These are phyloP conservation scores for Psephotus haematonotus DNA, from an alignment of 2,113 vertebrate species.

Conservation along the genomic window DNA sequence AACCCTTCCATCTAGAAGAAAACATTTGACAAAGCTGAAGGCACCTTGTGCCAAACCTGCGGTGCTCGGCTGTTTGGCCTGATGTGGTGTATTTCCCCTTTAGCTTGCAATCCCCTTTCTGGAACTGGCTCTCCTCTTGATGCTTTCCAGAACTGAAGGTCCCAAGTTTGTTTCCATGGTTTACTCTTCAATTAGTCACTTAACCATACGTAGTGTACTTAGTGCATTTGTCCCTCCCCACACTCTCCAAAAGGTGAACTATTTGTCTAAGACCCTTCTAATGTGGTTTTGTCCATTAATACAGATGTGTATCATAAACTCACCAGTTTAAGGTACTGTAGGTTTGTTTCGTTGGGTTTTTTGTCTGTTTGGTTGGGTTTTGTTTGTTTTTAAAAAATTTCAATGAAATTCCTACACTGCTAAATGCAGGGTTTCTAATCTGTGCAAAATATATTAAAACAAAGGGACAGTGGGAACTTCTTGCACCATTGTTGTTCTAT, in stretches of 20 bases:
- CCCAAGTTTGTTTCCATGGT: not conserved
- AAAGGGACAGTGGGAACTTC: not conserved
- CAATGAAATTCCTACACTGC: not conserved
- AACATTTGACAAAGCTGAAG: not conserved
- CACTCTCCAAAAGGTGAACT: not conserved
- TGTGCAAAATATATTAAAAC: constrained; percentile 19
- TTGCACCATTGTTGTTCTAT: not conserved
- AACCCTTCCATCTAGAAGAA: not conserved
- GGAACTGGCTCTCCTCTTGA: not conserved
- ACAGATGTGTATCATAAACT: not conserved
- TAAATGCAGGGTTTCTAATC: constrained; percentile 7
- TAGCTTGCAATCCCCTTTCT: not conserved
- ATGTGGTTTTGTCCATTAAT: not conserved
- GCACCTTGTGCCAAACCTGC: not conserved
- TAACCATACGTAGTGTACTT: not conserved
- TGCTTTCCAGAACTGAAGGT: not conserved
- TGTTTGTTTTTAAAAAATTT: not conserved
- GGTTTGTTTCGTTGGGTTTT: not conserved
- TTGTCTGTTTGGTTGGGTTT: not conserved
- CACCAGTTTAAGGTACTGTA: not conserved
- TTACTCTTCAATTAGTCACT: not conserved
- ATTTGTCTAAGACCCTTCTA: not conserved
- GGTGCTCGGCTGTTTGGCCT: not conserved
- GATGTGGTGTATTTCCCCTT: not conserved
- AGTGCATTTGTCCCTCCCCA: not conserved